Evolutionary conservation across 2,113 vertebrate genomes (phyloP), one percentile per base, ranked within the genome.

Genomic region (Ctenomys sociabilis): DNA sequence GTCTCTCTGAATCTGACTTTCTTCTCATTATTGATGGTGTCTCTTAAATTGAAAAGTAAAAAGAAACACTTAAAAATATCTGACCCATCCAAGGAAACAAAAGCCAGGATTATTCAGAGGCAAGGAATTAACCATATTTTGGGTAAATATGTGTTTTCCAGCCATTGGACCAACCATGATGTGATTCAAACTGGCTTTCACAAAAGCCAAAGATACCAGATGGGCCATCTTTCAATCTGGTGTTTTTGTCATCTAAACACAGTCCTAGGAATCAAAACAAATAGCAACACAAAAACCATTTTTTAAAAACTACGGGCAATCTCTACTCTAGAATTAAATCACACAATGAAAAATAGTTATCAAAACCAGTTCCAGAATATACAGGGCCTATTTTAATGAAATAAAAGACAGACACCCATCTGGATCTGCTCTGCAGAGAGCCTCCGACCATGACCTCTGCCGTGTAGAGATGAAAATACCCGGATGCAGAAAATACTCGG

Each of bases 181-280:
- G 78, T 97, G 93, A 96, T 97, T 96, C 97, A 97, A 96, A 98
- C 95, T 92, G 92, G 92, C 94, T 96, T 90, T 97, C 88, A 84
- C 28, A 85, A 96, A 97, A 95, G 96, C 97, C 97, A 98, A 95
- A 96, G 95, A 95, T n/a, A 92, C 95, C 97, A 97, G 97, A 97
- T 97, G 97, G 97, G 95, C 90, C 63, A 91, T 96, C 95, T 97
- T 98, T 96, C 97, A 98, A 97, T 97, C 96, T 97, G 97, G 97
- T 96, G 92, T 97, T 95, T 97, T 93, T 95, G 90, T 97, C 96
- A 97, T 98, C 90, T 96, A 96, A 97, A 96, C 96, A 97, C 13
- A 88, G 87, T 94, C 88, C 66, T 82, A 96, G 93, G 95, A 97
- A 97, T 93, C 95, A 97, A 98, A 98, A 98, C 96, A 98, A 98